Percentiles rank a stretch among this genome's conserved stretches.
Evolutionary conservation across 30 jellyfish, hydroid and myxozoan genomes (phyloP).

Genomic region (Calvadosia cruxmelitensis): DNA sequence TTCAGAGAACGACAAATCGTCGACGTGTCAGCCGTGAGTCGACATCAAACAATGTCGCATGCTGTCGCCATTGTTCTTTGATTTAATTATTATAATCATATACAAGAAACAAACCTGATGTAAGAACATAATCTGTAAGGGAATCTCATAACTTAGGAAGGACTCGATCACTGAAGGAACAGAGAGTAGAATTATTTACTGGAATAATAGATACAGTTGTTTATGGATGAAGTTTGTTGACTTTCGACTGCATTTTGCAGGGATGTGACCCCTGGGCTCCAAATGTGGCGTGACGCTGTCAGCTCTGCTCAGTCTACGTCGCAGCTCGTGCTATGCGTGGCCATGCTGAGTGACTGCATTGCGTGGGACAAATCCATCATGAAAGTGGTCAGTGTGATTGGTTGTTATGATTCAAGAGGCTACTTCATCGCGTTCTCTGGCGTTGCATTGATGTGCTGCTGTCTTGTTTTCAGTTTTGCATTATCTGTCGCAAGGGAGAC

Average conservation of each 20-base stretch:
- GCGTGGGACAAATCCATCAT: slow-evolving; percentile 97
- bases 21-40: too few relatives aligned
- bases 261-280: slow-evolving; percentile 74
- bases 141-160: too few relatives aligned
- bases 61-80: too few relatives aligned
- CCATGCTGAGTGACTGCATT: slow-evolving; percentile 68
- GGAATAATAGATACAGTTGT: too few relatives aligned
- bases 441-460: neutral
- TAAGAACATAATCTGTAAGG: too few relatives aligned
- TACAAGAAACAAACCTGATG: too few relatives aligned
- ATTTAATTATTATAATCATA: too few relatives aligned
- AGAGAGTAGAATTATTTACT: too few relatives aligned
- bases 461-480: slow-evolving; percentile 59
- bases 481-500: slow-evolving; percentile 87
- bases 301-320: slow-evolving; percentile 71
- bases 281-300: slow-evolving; percentile 89
- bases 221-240: too few relatives aligned
- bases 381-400: slow-evolving; percentile 70
- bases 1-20: too few relatives aligned
- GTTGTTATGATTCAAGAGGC: neutral
- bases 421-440: neutral
- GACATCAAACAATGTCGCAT: too few relatives aligned
- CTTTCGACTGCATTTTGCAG: slow-evolving; percentile 5
- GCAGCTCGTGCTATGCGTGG: slow-evolving; percentile 67
- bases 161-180: too few relatives aligned